Percentiles rank a stretch among this genome's conserved stretches.
Evolutionary conservation across 2,113 vertebrate species (phyloP).

Genomic region (Archocentrus centrarchus): DNA sequence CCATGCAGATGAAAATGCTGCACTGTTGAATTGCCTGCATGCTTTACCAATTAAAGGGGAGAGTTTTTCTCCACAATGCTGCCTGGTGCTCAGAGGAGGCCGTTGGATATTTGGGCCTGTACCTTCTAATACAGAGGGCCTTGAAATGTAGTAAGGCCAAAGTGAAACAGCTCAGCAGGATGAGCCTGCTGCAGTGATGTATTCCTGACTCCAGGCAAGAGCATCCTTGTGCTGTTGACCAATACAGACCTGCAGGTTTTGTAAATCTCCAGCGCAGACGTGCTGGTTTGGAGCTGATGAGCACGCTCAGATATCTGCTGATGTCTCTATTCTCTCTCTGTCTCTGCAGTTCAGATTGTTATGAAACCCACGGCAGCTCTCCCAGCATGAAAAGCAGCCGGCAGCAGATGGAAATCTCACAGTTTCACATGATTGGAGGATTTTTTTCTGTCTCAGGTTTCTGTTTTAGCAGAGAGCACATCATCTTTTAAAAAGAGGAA

Average conservation of each 20-base stretch:
- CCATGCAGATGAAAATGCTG: too few relatives aligned
- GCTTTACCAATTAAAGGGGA: too few relatives aligned
- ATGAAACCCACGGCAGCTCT: conserved; percentile 1
- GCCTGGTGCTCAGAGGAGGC: neutral
- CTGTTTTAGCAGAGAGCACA: neutral
- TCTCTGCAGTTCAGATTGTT: neutral
- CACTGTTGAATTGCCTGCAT: too few relatives aligned
- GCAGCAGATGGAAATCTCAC: neutral
- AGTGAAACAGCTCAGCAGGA: neutral
- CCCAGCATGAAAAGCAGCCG: neutral
- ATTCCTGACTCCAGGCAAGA: neutral
- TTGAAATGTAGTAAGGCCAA: neutral
- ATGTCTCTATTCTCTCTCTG: neutral
- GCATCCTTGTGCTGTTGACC: neutral
- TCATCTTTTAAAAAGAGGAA: neutral
- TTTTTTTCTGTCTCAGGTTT: conserved; percentile 5
- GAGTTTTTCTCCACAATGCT: neutral
- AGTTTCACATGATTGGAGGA: neutral
- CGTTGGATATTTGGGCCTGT: neutral
- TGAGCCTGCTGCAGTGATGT: neutral
- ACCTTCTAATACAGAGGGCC: neutral
- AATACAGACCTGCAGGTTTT: neutral
- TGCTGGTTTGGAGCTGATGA: neutral
- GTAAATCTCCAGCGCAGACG: neutral
- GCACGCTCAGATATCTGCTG: neutral